These are phyloP conservation scores for Echinarachnius parma DNA, from an alignment of 53 echinoderm and acorn worm species.

Conservation along the genomic window DNA sequence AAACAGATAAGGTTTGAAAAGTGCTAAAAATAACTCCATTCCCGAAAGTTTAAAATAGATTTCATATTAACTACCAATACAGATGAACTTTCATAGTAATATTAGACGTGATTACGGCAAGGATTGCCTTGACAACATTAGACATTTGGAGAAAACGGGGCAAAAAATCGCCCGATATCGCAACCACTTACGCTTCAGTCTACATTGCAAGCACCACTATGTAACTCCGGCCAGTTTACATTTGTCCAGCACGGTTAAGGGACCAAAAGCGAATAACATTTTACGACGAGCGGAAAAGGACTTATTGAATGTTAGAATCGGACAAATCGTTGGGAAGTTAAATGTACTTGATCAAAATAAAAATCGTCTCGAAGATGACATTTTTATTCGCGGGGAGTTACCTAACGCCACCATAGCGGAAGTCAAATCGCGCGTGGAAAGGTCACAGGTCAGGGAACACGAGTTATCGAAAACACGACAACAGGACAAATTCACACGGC, in stretches of 20 bases:
- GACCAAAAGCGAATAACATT: slow-evolving; percentile 12
- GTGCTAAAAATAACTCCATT: too few relatives aligned
- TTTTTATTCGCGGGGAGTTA: slow-evolving; percentile 12
- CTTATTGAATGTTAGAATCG: not conserved
- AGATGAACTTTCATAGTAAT: too few relatives aligned
- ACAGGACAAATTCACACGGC: slow-evolving; percentile 37
- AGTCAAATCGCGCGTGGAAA: slow-evolving; percentile 23
- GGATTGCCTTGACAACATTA: not conserved
- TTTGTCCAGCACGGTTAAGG: slow-evolving; percentile 12
- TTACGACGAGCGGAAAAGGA: slow-evolving; percentile 7
- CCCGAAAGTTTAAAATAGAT: too few relatives aligned
- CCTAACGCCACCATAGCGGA: slow-evolving; percentile 19
- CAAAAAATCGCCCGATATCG: slow-evolving; percentile 11
- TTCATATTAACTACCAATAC: too few relatives aligned
- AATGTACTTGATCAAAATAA: slow-evolving; percentile 11
- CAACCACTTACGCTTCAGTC: slow-evolving; percentile 21
- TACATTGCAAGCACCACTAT: slow-evolving; percentile 4
- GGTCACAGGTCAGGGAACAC: slow-evolving; percentile 54
- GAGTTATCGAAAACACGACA: slow-evolving; percentile 40
- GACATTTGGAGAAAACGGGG: slow-evolving; percentile 5
- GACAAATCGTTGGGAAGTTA: not conserved
- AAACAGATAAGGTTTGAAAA: too few relatives aligned
- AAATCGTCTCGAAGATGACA: slow-evolving; percentile 4
- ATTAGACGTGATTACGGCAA: slow-evolving; percentile 9
- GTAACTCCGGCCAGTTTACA: slow-evolving; percentile 2